A percentile compares a stretch with the other conserved stretches of the same genome.
These are phyloP conservation scores for Crossocerus cetratus DNA, from an alignment of 2,888 invertebrate species.

Conservation along the genomic window DNA sequence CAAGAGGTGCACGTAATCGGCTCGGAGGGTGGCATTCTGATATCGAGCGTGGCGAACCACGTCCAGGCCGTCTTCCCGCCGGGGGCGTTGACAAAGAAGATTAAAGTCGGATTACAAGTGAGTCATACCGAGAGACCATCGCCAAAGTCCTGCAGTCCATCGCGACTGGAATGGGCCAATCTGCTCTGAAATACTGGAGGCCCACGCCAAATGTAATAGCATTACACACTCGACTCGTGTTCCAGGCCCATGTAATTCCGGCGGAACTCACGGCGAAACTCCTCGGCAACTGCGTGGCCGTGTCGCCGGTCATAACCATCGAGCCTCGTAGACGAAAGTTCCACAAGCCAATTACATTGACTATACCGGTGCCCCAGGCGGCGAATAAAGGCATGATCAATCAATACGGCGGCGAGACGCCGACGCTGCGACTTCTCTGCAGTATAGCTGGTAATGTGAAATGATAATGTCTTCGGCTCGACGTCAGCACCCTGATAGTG, in stretches of 20 bases:
- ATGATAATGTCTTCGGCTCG: too few relatives aligned
- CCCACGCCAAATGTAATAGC: too few relatives aligned
- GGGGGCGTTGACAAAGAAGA: slow-evolving; percentile 98
- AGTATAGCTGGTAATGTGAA: slow-evolving; percentile 88
- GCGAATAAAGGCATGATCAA: slow-evolving; percentile 89
- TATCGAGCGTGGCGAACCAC: slow-evolving; percentile 88
- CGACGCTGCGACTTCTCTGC: slow-evolving; percentile 93
- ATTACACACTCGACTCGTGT: background rate
- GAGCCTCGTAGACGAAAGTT: slow-evolving; percentile 98
- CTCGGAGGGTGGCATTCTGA: slow-evolving; percentile 97
- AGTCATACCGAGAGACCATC: slow-evolving; percentile 48
- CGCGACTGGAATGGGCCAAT: too few relatives aligned
- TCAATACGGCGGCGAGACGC: slow-evolving; percentile 87
- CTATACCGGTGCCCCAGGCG: slow-evolving; percentile 86
- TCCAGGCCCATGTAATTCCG: slow-evolving; percentile 93
- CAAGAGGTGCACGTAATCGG: slow-evolving; percentile 99
- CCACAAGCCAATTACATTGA: slow-evolving; percentile 98
- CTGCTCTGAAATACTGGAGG: too few relatives aligned
- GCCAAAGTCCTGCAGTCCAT: too few relatives aligned
- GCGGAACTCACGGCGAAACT: slow-evolving; percentile 90
- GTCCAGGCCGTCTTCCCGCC: slow-evolving; percentile 94
- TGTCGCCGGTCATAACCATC: slow-evolving; percentile 98
- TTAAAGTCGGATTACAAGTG: slow-evolving; percentile 97
- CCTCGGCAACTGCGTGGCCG: slow-evolving; percentile 96
- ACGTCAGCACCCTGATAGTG: too few relatives aligned